Conservation (phyloP, 2,113 vertebrate genomes). For the Speoplatyrhinus poulsoni region DNA sequence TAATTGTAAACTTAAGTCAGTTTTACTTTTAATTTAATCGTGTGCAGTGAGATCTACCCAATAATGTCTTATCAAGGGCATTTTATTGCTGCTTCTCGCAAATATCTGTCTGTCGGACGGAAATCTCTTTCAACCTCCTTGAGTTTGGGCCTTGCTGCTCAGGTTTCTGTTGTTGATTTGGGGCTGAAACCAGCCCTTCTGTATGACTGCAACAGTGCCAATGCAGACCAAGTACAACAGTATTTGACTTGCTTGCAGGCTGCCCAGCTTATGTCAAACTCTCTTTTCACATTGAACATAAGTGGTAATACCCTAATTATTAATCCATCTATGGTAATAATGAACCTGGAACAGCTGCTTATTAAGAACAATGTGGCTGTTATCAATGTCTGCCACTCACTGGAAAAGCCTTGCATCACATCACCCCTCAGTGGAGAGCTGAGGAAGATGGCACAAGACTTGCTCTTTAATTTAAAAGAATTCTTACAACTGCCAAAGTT, state of each 20-base stretch:
- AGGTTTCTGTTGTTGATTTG: conserved; percentile 81
- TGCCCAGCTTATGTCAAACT: conserved; percentile 62
- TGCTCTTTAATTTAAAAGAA: conserved; percentile 70
- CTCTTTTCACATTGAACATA: conserved; percentile 75
- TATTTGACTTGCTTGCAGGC: conserved; percentile 77
- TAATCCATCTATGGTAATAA: conserved; percentile 56
- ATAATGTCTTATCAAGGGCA: conserved; percentile 51
- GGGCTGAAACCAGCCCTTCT: conserved; percentile 87
- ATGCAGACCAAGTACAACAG: conserved; percentile 69
- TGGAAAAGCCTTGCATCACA: conserved; percentile 65
- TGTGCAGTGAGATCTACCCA: conserved; percentile 3
- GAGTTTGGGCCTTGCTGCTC: conserved; percentile 80
- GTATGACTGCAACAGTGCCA: conserved; percentile 79
- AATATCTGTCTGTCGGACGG: conserved; percentile 68
- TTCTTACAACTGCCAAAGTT: not conserved
- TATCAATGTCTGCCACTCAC: conserved; percentile 78
- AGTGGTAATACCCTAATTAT: conserved; percentile 76
- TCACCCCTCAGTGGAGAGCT: conserved; percentile 42
- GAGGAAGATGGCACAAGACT: conserved; percentile 46
- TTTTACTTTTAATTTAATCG: not conserved
- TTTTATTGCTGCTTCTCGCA: conserved; percentile 77
- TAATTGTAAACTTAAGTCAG: not conserved
- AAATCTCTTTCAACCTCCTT: conserved; percentile 58
- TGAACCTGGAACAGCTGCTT: conserved; percentile 67
- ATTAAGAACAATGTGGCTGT: conserved; percentile 38